Base-by-base conservation (phyloP, 2,113 vertebrate species). In the Eidolon helvum region DNA sequence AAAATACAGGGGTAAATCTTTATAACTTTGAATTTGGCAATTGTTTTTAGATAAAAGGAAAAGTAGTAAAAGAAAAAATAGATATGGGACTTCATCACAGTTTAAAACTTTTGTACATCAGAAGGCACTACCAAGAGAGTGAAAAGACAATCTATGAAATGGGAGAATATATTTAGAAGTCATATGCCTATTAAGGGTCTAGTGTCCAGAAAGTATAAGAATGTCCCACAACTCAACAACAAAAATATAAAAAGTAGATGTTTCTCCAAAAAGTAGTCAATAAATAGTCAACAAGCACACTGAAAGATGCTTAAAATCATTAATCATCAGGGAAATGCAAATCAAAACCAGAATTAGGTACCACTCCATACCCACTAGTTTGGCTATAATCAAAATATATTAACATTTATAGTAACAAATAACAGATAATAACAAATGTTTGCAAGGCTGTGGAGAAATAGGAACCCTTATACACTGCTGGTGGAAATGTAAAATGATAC, bases 61-160 rank as follows among this genome's bases (percentile, higher is more conserved):
- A 40, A 91, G 12, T 55, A 97, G 19, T 66, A 89, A 79, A 91
- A 6, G 21, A 55, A 87, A 96, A 63, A 87, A 57, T 10, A 94
- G 45, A 68, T 79, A 75, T 0, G 85, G 11, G 14, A 88, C 21
- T 79, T 83, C 5, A 63, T 38, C 15, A 61, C 91, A 83, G 26
- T 74, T 87, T 74, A 68, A 75, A 68, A 87, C 9, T 79, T 90
- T 59, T 68, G 40, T 65, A 28, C 8, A 69, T 53, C 38, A 78
- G 71, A 84, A 12, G 61, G 61, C 38, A 96, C 24, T 84, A 84
- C 50, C 48, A 91, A 69, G 10, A 78, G 12, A 69, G 38, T 48
- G 26, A 61, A 83, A 88, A 79, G 57, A 68, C 14, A 66, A 57
- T 61, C 65, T 92, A 89, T 2, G 82, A 38, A 90, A 89, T 63